phyloP scores from a whole-genome alignment of 1,140 invertebrate genomes.

The Drosophila aff. region DNA sequence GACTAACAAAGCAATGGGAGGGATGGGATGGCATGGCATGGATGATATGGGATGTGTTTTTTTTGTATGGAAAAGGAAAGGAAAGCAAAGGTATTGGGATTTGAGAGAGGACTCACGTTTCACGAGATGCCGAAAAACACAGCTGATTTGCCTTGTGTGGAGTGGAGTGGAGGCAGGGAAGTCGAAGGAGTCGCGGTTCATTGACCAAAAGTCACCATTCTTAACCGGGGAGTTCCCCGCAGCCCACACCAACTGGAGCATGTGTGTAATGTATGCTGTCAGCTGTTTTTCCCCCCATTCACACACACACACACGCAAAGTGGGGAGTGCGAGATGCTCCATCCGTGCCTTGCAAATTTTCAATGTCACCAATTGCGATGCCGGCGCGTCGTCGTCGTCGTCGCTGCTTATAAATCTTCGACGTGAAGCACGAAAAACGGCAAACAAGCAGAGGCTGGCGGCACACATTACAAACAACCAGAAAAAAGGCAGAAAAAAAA shows the following conservation, averaged over 20 bases:
- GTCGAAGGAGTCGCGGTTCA: slow-evolving; percentile 52
- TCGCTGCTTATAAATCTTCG: slow-evolving; percentile 80
- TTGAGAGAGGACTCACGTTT: slow-evolving; percentile 51
- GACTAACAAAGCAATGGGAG: slow-evolving; percentile 33
- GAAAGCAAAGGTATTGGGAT: slow-evolving; percentile 32
- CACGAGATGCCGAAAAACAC: slow-evolving; percentile 38
- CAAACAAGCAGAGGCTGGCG: slow-evolving; percentile 13
- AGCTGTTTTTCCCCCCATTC: slow-evolving; percentile 41
- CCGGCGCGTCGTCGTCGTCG: slow-evolving; percentile 17
- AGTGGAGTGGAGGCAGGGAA: neutral
- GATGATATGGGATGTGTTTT: neutral
- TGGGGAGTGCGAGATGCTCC: slow-evolving; percentile 35
- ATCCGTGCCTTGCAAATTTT: slow-evolving; percentile 77
- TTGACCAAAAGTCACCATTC: slow-evolving; percentile 75
- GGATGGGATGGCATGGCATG: slow-evolving; percentile 7
- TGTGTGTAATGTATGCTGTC: slow-evolving; percentile 53
- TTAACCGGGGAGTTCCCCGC: slow-evolving; percentile 32
- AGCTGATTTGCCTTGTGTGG: slow-evolving; percentile 60
- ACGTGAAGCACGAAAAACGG: slow-evolving; percentile 53
- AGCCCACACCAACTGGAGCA: slow-evolving; percentile 16
- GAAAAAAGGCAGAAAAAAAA: neutral
- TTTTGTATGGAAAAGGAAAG: neutral
- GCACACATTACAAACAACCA: slow-evolving; percentile 4
- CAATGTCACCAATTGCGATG: slow-evolving; percentile 82
- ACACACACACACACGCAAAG: slow-evolving; percentile 31